Percentiles rank a stretch among this genome's conserved stretches.
Evolutionary conservation across 2,888 invertebrate genomes (phyloP).

Genomic region (Ecdyonurus torrentis): DNA sequence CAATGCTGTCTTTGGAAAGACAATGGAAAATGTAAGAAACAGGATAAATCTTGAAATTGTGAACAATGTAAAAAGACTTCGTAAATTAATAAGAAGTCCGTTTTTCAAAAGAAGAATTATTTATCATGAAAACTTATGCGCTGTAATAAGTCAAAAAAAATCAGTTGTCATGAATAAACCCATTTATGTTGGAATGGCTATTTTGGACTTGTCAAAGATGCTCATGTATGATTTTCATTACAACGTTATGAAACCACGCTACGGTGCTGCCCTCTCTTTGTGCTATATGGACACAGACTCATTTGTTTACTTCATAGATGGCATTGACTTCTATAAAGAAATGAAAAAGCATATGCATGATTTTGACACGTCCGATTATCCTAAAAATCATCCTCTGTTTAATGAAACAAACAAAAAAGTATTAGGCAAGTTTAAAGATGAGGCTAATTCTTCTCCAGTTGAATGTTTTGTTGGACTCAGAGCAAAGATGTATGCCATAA

Average conservation of each 20-base stretch:
- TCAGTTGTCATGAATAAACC: conserved; percentile 18
- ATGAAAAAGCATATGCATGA: conserved; percentile 2
- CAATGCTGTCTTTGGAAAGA: neutral
- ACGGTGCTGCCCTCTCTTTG: conserved; percentile 3
- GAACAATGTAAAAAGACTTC: neutral
- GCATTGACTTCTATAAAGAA: conserved; percentile 5
- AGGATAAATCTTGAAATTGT: neutral
- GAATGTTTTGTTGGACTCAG: neutral
- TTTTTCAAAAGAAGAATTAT: neutral
- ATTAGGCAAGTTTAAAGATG: neutral
- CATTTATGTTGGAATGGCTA: conserved; percentile 18
- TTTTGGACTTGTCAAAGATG: conserved; percentile 19
- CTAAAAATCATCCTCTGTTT: neutral
- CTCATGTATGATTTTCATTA: conserved; percentile 17
- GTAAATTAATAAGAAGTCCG: neutral
- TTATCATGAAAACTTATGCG: neutral
- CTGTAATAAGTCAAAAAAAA: neutral
- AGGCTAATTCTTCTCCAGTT: neutral
- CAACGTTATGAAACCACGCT: conserved; percentile 14
- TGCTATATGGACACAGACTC: conserved; percentile 10
- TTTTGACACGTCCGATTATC: conserved; percentile 9
- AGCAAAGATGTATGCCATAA: neutral
- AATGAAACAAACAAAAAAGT: neutral
- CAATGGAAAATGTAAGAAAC: neutral
- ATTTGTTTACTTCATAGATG: conserved; percentile 8